Percentiles rank a stretch among this genome's conserved stretches.
Evolutionary conservation across 53 echinoderm and acorn worm genomes (phyloP).

Genomic region (Zoroaster sp.): DNA sequence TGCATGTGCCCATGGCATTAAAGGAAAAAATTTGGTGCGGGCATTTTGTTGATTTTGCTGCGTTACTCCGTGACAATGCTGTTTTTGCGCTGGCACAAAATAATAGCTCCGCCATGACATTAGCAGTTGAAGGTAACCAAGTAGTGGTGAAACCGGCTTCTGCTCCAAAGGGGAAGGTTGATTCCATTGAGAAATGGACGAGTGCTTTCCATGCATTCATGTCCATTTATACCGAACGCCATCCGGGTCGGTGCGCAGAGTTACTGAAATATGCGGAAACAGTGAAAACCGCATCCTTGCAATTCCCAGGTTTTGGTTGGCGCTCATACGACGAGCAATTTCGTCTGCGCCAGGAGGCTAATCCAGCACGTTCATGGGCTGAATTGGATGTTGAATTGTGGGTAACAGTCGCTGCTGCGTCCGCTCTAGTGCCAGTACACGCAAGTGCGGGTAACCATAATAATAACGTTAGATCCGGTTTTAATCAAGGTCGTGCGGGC

Average conservation of each 20-base stretch:
- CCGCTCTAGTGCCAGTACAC: neutral
- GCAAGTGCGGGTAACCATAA: neutral
- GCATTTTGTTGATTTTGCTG: neutral
- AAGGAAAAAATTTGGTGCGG: neutral
- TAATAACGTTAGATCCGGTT: neutral
- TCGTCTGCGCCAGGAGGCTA: conserved; percentile 6
- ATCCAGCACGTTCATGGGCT: conserved; percentile 13
- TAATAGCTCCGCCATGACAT: neutral
- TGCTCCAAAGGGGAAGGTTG: neutral
- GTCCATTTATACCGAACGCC: conserved; percentile 13
- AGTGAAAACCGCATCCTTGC: neutral
- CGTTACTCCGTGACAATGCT: neutral
- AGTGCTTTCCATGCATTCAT: conserved; percentile 31
- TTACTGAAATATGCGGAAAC: conserved; percentile 44
- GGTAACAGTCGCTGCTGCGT: conserved; percentile 27
- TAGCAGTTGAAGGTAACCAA: neutral
- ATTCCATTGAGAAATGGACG: conserved; percentile 30
- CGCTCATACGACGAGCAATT: conserved; percentile 40
- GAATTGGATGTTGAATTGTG: conserved; percentile 44
- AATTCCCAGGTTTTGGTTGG: conserved; percentile 34
- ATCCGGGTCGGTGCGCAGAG: conserved; percentile 3
- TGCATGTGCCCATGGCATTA: neutral
- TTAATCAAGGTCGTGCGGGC: neutral
- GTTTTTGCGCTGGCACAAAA: neutral
- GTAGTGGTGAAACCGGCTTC: neutral